Evolutionary conservation across 2,113 vertebrate genomes (phyloP).

Genomic region (Pseudorhombus dupliciocellatus): DNA sequence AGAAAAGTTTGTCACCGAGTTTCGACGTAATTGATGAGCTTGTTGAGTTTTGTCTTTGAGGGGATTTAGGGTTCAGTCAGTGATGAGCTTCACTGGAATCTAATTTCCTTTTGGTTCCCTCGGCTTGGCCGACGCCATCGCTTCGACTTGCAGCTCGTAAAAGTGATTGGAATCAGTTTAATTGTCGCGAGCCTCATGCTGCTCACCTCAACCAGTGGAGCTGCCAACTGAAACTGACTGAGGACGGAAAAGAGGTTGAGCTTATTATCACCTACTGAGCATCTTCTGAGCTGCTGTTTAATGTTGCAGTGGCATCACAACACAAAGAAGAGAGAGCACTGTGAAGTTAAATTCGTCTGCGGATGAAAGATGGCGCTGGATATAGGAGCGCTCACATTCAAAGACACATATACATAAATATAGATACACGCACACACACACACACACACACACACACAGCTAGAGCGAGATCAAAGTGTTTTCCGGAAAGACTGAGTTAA

Average conservation of each 20-base stretch:
- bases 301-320: conserved; percentile 12
- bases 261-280: conserved; percentile 19
- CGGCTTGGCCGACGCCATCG: conserved; percentile 20
- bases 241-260: conserved; percentile 14
- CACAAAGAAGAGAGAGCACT: conserved; percentile 17
- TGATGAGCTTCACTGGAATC: conserved; percentile 28
- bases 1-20: conserved; percentile 28
- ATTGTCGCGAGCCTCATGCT: conserved; percentile 1
- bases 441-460: too few species aligned
- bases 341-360: conserved; percentile 30
- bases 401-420: background rate
- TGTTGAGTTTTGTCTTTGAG: conserved; percentile 1
- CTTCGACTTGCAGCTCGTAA: conserved; percentile 1
- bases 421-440: too few species aligned
- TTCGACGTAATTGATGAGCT: conserved; percentile 2
- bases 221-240: conserved; percentile 19
- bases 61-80: conserved; percentile 13
- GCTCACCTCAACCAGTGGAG: background rate
- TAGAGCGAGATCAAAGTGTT: too few species aligned
- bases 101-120: conserved; percentile 49
- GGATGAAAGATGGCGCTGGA: conserved; percentile 13
- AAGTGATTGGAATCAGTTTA: conserved; percentile 25
- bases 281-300: conserved; percentile 6
- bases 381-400: background rate
- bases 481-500: too few species aligned